These are phyloP conservation scores for Apotomis capreana DNA, from an alignment of 2,888 invertebrate species.

Conservation along the genomic window DNA sequence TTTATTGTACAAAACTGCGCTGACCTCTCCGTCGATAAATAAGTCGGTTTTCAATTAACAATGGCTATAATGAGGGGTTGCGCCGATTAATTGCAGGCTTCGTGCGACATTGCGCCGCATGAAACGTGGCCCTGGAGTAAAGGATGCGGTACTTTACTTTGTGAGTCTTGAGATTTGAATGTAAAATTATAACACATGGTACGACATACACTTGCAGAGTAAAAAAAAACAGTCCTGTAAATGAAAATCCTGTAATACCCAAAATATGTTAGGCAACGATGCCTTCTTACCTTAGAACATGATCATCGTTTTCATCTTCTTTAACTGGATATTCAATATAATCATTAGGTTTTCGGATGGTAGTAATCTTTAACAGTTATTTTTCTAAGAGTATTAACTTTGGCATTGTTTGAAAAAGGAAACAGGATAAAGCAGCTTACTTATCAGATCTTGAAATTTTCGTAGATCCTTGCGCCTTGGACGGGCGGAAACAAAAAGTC, in stretches of 20 bases:
- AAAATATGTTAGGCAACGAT: no score
- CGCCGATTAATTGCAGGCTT: conserved; percentile 35
- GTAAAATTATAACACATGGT: no score
- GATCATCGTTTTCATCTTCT: no score
- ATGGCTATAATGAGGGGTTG: conserved; percentile 77
- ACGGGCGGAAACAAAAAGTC: conserved; percentile 63
- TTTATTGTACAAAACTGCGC: conserved; percentile 15
- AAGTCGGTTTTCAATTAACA: conserved; percentile 79
- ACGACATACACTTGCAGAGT: no score
- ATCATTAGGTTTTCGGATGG: no score
- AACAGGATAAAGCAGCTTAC: background rate
- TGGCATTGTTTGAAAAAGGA: background rate
- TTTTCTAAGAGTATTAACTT: no score
- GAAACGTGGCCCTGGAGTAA: conserved; percentile 11
- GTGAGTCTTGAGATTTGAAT: no score
- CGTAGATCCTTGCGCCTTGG: conserved; percentile 26
- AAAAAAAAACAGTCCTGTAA: no score
- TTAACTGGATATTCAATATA: no score
- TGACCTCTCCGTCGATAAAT: conserved; percentile 54
- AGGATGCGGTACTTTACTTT: conserved; percentile 9
- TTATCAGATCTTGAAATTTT: conserved; percentile 7
- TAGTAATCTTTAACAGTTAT: no score
- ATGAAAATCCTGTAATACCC: no score
- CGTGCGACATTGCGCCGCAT: conserved; percentile 28
- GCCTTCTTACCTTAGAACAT: no score